phyloP scores from a whole-genome alignment of 1,140 invertebrate species.

The Hylaeus volcanicus region DNA sequence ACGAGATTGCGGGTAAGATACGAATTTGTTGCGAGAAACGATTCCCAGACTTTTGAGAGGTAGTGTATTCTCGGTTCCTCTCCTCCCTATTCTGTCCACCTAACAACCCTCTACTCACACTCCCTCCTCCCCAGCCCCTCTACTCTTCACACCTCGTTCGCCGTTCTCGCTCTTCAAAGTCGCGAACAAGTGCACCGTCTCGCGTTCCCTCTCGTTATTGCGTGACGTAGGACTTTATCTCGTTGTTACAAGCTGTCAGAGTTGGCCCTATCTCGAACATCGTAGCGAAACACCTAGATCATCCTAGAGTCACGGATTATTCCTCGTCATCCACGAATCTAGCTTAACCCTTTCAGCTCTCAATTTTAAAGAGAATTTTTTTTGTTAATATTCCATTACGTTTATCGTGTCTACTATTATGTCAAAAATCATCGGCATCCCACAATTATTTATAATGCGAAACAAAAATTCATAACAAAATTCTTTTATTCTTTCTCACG shows the following conservation, averaged over 20 bases:
- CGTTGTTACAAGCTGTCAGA: background rate
- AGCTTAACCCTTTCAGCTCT: no score
- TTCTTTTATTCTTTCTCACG: no score
- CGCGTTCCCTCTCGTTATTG: conserved; percentile 1
- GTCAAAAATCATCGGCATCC: no score
- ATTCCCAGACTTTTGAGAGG: background rate
- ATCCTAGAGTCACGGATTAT: no score
- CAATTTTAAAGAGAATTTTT: no score
- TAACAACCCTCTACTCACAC: background rate
- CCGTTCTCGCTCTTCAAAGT: background rate
- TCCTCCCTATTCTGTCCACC: background rate
- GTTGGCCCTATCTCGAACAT: background rate
- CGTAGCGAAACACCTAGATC: background rate
- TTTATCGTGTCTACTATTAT: no score
- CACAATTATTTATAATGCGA: no score
- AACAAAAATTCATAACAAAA: no score
- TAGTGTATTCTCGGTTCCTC: background rate
- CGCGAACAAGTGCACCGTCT: background rate
- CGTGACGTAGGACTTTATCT: background rate
- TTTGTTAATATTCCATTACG: no score
- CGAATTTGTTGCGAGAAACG: background rate
- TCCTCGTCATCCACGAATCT: no score
- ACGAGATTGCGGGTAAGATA: background rate
- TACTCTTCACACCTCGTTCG: conserved; percentile 11
- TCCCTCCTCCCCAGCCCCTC: background rate